Evolutionary conservation across 2,113 vertebrate species (phyloP).

Genomic region (Catharus minimus): DNA sequence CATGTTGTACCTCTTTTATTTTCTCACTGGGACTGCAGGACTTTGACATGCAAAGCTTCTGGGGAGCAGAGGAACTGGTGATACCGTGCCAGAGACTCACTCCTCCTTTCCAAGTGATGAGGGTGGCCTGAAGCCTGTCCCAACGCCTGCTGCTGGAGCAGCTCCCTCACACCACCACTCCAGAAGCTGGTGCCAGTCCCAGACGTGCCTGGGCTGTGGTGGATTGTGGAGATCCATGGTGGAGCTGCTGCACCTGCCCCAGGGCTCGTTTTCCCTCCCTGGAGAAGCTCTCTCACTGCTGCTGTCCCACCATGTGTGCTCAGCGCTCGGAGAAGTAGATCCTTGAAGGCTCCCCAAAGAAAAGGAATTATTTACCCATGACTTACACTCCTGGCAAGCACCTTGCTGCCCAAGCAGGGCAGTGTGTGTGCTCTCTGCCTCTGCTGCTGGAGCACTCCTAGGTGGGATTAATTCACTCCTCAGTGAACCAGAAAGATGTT

Average conservation of each 20-base stretch:
- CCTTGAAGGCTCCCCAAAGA: not conserved
- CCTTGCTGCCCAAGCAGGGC: not conserved
- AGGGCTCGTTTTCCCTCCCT: not conserved
- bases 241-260: not conserved
- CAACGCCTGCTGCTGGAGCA: not conserved
- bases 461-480: constrained; percentile 3
- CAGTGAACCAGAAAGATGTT: constrained; percentile 44
- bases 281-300: not conserved
- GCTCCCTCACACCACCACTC: not conserved
- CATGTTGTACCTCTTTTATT: not conserved
- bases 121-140: not conserved
- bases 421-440: not conserved
- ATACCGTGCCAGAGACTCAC: not conserved
- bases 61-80: not conserved
- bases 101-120: not conserved
- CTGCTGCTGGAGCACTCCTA: not conserved
- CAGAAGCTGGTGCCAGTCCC: not conserved
- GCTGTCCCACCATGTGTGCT: not conserved
- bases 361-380: not conserved
- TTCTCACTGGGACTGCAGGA: not conserved
- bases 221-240: accelerated
- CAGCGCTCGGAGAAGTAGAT: not conserved
- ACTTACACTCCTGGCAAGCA: not conserved
- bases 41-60: not conserved
- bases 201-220: not conserved